Evolutionary conservation across 2,888 invertebrate species (phyloP).

Genomic region (Eupeodes luniger): DNA sequence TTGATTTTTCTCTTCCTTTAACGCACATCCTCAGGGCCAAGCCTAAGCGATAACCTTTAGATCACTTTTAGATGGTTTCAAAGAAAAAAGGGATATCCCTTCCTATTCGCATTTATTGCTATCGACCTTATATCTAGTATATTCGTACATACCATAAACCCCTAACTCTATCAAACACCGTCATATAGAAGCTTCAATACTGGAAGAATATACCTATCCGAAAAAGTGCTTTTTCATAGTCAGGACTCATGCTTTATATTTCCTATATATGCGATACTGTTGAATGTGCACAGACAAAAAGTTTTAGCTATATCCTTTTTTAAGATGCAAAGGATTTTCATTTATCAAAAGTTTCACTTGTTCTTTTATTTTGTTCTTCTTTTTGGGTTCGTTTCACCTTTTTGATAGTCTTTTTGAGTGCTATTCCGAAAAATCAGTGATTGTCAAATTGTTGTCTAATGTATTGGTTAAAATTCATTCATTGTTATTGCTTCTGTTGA

Average conservation of each 20-base stretch:
- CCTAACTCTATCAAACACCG: not conserved
- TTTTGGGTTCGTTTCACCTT: not conserved
- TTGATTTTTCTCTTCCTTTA: slow-evolving; percentile 28
- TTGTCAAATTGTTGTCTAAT: slow-evolving; percentile 10
- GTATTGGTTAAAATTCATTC: not conserved
- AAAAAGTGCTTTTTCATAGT: not conserved
- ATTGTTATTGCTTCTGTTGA: not conserved
- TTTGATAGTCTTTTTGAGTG: not conserved
- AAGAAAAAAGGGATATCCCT: slow-evolving; percentile 48
- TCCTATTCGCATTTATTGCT: slow-evolving; percentile 35
- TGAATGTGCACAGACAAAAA: slow-evolving; percentile 10
- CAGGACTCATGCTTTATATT: not conserved
- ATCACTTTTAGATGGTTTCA: slow-evolving; percentile 23
- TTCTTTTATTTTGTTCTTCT: not conserved
- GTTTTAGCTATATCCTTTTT: slow-evolving; percentile 18
- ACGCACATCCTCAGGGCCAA: slow-evolving; percentile 16
- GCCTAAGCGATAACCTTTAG: slow-evolving; percentile 41
- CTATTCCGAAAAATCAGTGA: not conserved
- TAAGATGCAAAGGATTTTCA: slow-evolving; percentile 24
- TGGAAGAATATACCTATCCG: not conserved
- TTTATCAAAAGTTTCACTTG: not conserved
- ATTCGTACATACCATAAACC: not conserved
- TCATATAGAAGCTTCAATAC: not conserved
- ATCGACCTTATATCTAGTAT: not conserved
- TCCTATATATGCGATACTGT: not conserved